phyloP scores from a whole-genome alignment of 2,797 vertebrate genomes.

The Gymnoscopelus braueri region DNA sequence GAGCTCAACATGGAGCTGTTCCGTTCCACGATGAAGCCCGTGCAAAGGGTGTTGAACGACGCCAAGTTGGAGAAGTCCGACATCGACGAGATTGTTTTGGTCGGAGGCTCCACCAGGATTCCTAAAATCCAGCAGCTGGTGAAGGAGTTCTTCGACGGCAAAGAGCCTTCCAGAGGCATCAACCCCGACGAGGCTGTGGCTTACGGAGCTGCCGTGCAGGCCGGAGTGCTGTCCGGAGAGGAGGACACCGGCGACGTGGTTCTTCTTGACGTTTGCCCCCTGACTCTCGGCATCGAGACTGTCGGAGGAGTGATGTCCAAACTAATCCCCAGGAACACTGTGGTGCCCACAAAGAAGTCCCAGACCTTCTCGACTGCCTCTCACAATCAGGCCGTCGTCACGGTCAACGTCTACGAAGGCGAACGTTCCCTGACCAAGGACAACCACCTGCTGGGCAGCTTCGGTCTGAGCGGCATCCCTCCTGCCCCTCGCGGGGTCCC shows the following conservation, averaged over 20 bases:
- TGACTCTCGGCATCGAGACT: conserved; percentile 90
- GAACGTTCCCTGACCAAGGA: conserved; percentile 89
- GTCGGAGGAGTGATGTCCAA: conserved; percentile 91
- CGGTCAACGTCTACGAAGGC: conserved; percentile 91
- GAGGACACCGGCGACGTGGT: conserved; percentile 87
- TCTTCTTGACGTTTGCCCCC: conserved; percentile 87
- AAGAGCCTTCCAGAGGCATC: conserved; percentile 88
- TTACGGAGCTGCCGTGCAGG: conserved; percentile 87
- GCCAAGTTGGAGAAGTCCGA: conserved; percentile 88
- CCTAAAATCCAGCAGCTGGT: conserved; percentile 90
- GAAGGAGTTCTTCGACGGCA: conserved; percentile 90
- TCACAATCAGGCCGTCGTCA: conserved; percentile 89
- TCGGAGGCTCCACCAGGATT: conserved; percentile 61
- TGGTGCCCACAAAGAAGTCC: conserved; percentile 83
- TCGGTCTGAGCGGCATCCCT: conserved; percentile 87
- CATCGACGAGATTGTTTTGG: conserved; percentile 89
- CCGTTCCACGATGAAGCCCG: conserved; percentile 90
- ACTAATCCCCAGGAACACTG: conserved; percentile 77
- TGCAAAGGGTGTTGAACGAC: conserved; percentile 89
- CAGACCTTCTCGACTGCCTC: conserved; percentile 90
- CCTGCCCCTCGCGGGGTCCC: conserved; percentile 87
- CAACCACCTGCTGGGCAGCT: conserved; percentile 88
- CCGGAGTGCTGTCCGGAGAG: conserved; percentile 87
- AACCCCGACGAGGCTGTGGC: conserved; percentile 90
- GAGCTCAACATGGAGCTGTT: conserved; percentile 90